phyloP scores from a whole-genome alignment of 2,113 vertebrate genomes.

The Campylorhamphus procurvoides region DNA sequence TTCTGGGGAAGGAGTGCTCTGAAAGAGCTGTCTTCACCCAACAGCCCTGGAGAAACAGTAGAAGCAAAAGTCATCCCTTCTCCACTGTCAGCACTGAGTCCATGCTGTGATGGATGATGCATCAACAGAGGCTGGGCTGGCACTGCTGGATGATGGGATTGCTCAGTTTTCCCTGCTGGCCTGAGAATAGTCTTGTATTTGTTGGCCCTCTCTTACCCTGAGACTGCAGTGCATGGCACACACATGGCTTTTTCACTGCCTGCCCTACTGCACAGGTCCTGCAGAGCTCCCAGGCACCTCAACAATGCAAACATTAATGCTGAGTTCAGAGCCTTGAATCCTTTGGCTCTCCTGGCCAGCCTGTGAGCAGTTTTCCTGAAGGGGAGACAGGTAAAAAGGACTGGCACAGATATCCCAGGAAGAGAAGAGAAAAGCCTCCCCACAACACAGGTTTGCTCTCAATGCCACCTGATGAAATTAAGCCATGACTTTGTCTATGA shows the following conservation, averaged over 20 bases:
- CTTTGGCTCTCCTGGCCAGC: not conserved
- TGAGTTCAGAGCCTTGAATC: not conserved
- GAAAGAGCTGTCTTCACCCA: not conserved
- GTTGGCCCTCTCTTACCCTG: not conserved
- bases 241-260: not conserved
- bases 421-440: not conserved
- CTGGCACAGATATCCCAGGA: not conserved
- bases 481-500: not conserved
- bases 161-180: not conserved
- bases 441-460: not conserved
- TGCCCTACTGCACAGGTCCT: not conserved
- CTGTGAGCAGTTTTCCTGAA: not conserved
- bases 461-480: not conserved
- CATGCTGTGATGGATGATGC: not conserved
- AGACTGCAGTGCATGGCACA: not conserved
- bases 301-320: not conserved
- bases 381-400: not conserved
- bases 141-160: fast-evolving
- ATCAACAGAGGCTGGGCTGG: not conserved
- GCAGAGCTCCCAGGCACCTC: not conserved
- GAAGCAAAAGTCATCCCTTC: not conserved
- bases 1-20: not conserved
- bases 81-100: not conserved
- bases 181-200: not conserved
- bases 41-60: not conserved